phyloP scores from a whole-genome alignment of 2,888 invertebrate species.

The Limnephilus lunatus region DNA sequence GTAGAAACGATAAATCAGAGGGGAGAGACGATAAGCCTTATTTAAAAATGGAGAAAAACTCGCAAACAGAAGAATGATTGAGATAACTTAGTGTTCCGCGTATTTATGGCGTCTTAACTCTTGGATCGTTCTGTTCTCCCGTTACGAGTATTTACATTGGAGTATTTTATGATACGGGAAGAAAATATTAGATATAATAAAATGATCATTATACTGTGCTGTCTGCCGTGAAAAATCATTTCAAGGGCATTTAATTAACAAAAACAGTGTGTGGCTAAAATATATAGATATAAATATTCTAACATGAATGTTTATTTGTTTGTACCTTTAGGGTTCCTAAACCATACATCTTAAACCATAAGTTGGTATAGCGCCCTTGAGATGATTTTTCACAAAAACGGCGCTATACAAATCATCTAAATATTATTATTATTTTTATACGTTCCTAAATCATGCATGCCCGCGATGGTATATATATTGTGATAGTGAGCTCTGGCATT shows the following conservation, averaged over 20 bases:
- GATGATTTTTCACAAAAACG: too few relatives aligned
- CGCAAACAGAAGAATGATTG: slow-evolving; percentile 37
- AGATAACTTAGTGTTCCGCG: slow-evolving; percentile 33
- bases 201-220: neutral
- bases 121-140: slow-evolving; percentile 1
- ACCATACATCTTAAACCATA: too few relatives aligned
- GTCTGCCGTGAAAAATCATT: neutral
- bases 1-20: slow-evolving; percentile 16
- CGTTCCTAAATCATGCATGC: too few relatives aligned
- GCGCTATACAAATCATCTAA: too few relatives aligned
- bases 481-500: too few relatives aligned
- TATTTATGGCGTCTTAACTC: slow-evolving; percentile 25
- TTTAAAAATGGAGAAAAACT: slow-evolving; percentile 31
- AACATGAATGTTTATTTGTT: too few relatives aligned
- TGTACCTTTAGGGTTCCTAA: too few relatives aligned
- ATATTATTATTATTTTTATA: too few relatives aligned
- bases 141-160: neutral
- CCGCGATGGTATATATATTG: too few relatives aligned
- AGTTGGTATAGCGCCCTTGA: too few relatives aligned
- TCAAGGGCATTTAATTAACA: neutral
- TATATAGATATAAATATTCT: too few relatives aligned
- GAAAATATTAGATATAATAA: neutral
- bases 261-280: too few relatives aligned
- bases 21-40: slow-evolving; percentile 25
- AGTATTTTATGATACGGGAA: neutral